Percentiles rank a stretch among this genome's conserved stretches.
Evolutionary conservation across 2,797 vertebrate genomes (phyloP).

Genomic region (Enteromius paludinosus): DNA sequence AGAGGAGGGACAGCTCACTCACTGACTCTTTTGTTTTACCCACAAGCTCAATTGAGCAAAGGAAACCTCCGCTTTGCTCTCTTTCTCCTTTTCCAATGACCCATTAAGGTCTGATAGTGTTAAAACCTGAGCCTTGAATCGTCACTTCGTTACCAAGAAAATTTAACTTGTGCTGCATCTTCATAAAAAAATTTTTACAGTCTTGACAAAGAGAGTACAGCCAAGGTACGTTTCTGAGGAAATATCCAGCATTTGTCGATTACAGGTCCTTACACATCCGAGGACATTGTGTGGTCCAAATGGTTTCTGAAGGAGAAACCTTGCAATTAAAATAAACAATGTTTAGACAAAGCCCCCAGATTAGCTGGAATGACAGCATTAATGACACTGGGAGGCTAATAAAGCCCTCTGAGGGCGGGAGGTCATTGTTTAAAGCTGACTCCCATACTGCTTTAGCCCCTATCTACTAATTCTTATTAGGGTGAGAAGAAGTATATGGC

Average conservation of each 20-base stretch:
- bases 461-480: constrained; percentile 78
- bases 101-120: constrained; percentile 70
- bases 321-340: constrained; percentile 74
- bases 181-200: background rate
- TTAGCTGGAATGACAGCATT: constrained; percentile 68
- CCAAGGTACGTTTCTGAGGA: background rate
- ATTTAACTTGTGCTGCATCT: constrained; percentile 71
- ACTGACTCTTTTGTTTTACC: constrained; percentile 75
- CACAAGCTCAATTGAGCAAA: constrained; percentile 69
- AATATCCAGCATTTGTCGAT: constrained; percentile 1
- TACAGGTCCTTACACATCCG: background rate
- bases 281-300: constrained; percentile 59
- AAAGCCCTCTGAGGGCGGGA: constrained; percentile 64
- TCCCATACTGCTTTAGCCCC: constrained; percentile 64
- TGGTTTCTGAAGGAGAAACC: constrained; percentile 60
- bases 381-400: constrained; percentile 65
- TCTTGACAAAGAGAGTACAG: background rate
- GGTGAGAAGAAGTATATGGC: constrained; percentile 77
- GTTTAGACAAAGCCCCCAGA: constrained; percentile 73
- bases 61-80: constrained; percentile 73
- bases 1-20: constrained; percentile 68
- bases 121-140: constrained; percentile 71
- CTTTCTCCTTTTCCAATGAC: constrained; percentile 74
- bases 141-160: constrained; percentile 64
- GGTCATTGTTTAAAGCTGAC: constrained; percentile 71